These are phyloP conservation scores for Callopanchax toddi DNA, from an alignment of 2,113 vertebrate species.

Conservation along the genomic window DNA sequence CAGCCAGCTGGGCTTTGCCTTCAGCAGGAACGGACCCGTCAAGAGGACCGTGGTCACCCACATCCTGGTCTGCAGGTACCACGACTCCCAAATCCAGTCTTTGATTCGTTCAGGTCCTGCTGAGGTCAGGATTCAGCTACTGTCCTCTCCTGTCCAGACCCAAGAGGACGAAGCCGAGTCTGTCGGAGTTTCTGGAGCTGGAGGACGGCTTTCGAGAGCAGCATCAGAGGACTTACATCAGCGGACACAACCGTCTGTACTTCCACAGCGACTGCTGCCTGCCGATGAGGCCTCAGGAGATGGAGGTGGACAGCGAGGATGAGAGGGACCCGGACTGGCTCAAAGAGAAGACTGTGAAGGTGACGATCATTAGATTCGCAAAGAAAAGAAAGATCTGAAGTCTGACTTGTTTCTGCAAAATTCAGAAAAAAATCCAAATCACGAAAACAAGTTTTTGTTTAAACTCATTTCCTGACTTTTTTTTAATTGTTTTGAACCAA, in stretches of 20 bases:
- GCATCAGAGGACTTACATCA: constrained; percentile 87
- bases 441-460: too few species aligned
- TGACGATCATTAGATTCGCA: too few species aligned
- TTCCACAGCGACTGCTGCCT: constrained; percentile 97
- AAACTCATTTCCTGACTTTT: too few species aligned
- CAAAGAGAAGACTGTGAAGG: constrained; percentile 93
- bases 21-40: constrained; percentile 96
- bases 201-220: constrained; percentile 94
- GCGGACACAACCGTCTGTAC: constrained; percentile 96
- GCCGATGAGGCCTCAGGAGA: constrained; percentile 93
- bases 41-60: constrained; percentile 95
- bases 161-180: constrained; percentile 91
- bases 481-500: too few species aligned
- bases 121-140: background rate
- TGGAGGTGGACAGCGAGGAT: constrained; percentile 98
- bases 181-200: constrained; percentile 95
- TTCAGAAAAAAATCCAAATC: too few species aligned
- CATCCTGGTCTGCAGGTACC: constrained; percentile 92
- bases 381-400: too few species aligned
- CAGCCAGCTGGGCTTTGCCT: constrained; percentile 95
- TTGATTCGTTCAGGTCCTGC: background rate
- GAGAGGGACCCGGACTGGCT: constrained; percentile 97
- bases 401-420: too few species aligned
- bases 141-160: constrained; percentile 74
- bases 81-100: background rate